Percentiles rank a stretch among this genome's conserved stretches.
Conservation (phyloP, 1,140 invertebrate species). For the Samia ricini region DNA sequence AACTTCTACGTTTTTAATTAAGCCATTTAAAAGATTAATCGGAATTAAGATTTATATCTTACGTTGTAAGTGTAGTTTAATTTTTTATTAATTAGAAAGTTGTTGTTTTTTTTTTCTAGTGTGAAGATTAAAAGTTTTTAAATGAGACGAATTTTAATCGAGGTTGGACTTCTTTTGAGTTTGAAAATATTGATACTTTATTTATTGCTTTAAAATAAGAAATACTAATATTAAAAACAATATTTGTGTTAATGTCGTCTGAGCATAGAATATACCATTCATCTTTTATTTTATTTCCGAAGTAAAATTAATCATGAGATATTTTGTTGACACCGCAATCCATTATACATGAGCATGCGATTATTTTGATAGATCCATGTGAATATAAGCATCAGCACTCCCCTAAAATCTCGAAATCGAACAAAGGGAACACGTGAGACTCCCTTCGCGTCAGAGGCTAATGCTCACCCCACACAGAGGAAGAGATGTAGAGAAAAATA, state of each 20-base stretch:
- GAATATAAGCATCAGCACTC: slow-evolving; percentile 69
- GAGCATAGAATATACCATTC: slow-evolving; percentile 9
- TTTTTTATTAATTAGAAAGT: neutral
- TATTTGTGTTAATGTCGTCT: neutral
- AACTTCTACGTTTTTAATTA: slow-evolving; percentile 24
- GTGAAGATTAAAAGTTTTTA: no score
- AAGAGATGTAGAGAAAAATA: slow-evolving; percentile 77
- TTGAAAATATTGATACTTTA: no score
- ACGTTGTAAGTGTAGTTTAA: slow-evolving; percentile 14
- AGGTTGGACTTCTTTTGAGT: no score
- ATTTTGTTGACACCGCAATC: slow-evolving; percentile 62
- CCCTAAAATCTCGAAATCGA: slow-evolving; percentile 72
- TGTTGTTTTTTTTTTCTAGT: no score
- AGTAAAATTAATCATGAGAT: slow-evolving; percentile 46
- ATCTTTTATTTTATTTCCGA: slow-evolving; percentile 8
- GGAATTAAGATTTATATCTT: slow-evolving; percentile 18
- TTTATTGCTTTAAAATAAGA: no score
- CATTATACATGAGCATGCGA: slow-evolving; percentile 66
- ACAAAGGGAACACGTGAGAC: slow-evolving; percentile 72
- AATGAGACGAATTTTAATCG: no score
- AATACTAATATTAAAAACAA: no score
- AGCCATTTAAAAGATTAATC: slow-evolving; percentile 4
- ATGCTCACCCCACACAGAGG: slow-evolving; percentile 70
- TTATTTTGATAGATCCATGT: slow-evolving; percentile 72
- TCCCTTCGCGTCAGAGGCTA: slow-evolving; percentile 65